Base-by-base conservation (phyloP, 2,888 invertebrate genomes). In the Itoplectis maculator region DNA sequence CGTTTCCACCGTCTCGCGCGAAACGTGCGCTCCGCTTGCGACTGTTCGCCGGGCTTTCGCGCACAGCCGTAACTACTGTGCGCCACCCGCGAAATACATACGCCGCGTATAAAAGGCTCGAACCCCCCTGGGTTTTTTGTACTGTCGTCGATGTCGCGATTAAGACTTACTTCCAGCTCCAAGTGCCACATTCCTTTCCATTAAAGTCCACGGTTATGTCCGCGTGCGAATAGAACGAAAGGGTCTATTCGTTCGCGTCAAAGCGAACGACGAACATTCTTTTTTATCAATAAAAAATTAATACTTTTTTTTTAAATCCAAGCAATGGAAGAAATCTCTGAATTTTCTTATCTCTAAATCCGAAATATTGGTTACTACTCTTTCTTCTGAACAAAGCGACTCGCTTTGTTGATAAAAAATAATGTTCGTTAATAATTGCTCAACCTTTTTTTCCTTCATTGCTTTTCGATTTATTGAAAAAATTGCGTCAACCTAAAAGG, bases 11-110 rank as follows among this genome's bases (percentile, higher is more conserved):
- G 23, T 72, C 76, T 72, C 73, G 45, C 59, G 45, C 72, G 29
- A 79, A 75, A 42, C 42, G 65, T 23, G 29, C 68, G 66, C 73
- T 74, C 59, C 59, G 49, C 29, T 29, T 29, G 29, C 40, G 59
- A 56, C 51, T 47, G 70, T 75, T 78, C 45, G 78, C 72, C 23
- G 18, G 29, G 29, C 40, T 15, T 42, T 45, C 69, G 11, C 40
- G 35, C 40, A 51, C 69, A 69, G 35, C 20, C 7, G 54, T 35
- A 56, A 69, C 61, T 80, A 61, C 63, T 18, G 20, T 29, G 42
- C 35, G n/a, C 35, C 47, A 51, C 20, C 40, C 49, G 51, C 35
- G 23, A 40, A 37, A 37, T 15, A 49, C 6, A 49, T 47, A 63
- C 15, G 0, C 35, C 66, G n/a, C n/a, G 15, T 35, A 47, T 15